These are phyloP conservation scores for Callospermophilus lateralis DNA, from an alignment of 2,113 vertebrate genomes.

Conservation along the genomic window DNA sequence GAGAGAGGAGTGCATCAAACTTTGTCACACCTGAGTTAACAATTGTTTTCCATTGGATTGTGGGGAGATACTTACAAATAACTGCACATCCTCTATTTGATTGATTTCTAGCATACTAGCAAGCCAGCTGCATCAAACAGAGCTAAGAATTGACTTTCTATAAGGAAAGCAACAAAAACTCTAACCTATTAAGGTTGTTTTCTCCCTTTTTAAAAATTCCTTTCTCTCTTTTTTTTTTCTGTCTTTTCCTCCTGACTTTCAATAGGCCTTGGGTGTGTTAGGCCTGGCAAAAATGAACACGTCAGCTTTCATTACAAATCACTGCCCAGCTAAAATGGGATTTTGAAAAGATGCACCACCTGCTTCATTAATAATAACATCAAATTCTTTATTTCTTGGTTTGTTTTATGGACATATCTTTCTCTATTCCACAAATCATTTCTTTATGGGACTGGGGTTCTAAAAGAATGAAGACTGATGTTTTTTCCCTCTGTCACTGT, in stretches of 20 bases:
- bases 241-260: constrained; percentile 73
- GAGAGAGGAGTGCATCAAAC: neutral
- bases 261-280: constrained; percentile 79
- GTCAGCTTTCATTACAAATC: constrained; percentile 86
- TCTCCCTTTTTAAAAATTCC: neutral
- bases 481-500: constrained; percentile 62
- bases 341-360: constrained; percentile 83
- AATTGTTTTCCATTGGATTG: neutral
- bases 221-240: neutral
- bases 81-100: neutral
- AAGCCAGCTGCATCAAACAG: neutral
- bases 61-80: constrained; percentile 11
- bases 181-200: constrained; percentile 21
- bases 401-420: constrained; percentile 68
- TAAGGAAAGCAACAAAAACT: constrained; percentile 62
- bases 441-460: constrained; percentile 74
- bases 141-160: constrained; percentile 50
- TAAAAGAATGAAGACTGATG: constrained; percentile 43
- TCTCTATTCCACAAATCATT: constrained; percentile 72
- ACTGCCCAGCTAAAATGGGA: constrained; percentile 82
- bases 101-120: neutral
- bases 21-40: neutral
- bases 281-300: constrained; percentile 83
- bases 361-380: constrained; percentile 84
- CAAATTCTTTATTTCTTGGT: constrained; percentile 62